Conservation (phyloP, 1,140 invertebrate species). For the Harlomillsia oculata region DNA sequence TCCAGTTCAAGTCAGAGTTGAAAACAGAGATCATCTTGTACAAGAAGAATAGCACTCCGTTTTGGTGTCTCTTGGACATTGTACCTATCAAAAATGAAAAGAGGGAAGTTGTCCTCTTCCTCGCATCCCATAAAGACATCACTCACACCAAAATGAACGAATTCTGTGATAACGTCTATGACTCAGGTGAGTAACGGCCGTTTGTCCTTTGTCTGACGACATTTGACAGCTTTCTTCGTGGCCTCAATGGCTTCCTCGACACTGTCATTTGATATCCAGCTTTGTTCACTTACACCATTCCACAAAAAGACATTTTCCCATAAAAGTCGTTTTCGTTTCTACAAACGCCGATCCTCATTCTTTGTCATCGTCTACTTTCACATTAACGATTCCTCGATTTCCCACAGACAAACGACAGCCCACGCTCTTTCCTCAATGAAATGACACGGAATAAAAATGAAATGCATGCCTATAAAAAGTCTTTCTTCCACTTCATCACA, state of each 20-base stretch:
- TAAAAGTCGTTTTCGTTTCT: too few relatives aligned
- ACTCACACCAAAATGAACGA: conserved; percentile 78
- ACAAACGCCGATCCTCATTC: too few relatives aligned
- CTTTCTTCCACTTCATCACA: too few relatives aligned
- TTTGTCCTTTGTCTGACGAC: neutral
- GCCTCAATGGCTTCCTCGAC: neutral
- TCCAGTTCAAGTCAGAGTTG: conserved; percentile 79
- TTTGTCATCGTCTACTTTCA: too few relatives aligned
- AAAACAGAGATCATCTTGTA: conserved; percentile 91
- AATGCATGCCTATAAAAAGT: too few relatives aligned
- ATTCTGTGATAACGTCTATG: conserved; percentile 52
- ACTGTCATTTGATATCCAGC: too few relatives aligned
- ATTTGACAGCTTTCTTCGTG: neutral
- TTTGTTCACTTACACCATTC: too few relatives aligned
- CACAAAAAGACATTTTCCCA: too few relatives aligned
- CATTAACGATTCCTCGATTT: too few relatives aligned
- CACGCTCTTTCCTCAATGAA: too few relatives aligned
- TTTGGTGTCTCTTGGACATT: conserved; percentile 94
- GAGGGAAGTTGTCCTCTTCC: conserved; percentile 86
- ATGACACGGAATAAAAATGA: too few relatives aligned
- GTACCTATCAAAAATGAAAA: conserved; percentile 98
- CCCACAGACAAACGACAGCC: too few relatives aligned
- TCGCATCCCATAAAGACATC: conserved; percentile 95
- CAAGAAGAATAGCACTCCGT: conserved; percentile 82
- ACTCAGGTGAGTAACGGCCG: conserved; percentile 33